Base-by-base conservation (phyloP, 2,113 vertebrate genomes). In the Ptychochromis oligacanthus region DNA sequence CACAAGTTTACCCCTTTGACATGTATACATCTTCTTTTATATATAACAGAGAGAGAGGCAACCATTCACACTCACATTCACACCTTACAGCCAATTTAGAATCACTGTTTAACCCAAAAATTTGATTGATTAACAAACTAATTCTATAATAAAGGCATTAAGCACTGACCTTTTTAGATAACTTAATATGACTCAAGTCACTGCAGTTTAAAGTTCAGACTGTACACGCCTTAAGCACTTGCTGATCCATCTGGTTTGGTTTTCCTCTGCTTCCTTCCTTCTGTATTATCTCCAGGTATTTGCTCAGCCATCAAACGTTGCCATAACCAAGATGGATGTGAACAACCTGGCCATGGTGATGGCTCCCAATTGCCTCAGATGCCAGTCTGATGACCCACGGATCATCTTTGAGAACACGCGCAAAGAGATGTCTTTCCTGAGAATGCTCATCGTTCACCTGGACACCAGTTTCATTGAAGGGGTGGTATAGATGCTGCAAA, bases 331-430 rank as follows among this genome's bases (percentile, higher is more conserved):
- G 93, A 98, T 98, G 97, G 97, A 98, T 28, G 97, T 98, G 83
- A 98, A 98, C 92, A 98, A 98, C 94, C 92, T 98, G 90, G 97
- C 97, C 84, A 98, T 98, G 97, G 97, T 98, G 80, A 98, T 98
- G 97, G 97, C 97, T 7, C 97, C 97, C 77, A 98, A 98, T 94
- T 98, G 97, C 84, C 96, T 98, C 62, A 95, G 97, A 28, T 98
- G 97, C 87, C 97, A 97, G 54, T 98, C 97, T 0, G 96, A 98
- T 0, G 97, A 98, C 77, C 97, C 97, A 1, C 95, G 97, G 1
- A 1, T 98, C 77, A 98, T 98, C 92, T 97, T 98, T 17, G 97
- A 98, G 92, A 98, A 98, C 92, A 98, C 97, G 0, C 96, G 97
- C 83, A 97, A 98, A 77, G 97, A 98, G 90, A 97, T 98, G 97